phyloP scores from a whole-genome alignment of 2,888 invertebrate genomes.

The Elmis aenea region DNA sequence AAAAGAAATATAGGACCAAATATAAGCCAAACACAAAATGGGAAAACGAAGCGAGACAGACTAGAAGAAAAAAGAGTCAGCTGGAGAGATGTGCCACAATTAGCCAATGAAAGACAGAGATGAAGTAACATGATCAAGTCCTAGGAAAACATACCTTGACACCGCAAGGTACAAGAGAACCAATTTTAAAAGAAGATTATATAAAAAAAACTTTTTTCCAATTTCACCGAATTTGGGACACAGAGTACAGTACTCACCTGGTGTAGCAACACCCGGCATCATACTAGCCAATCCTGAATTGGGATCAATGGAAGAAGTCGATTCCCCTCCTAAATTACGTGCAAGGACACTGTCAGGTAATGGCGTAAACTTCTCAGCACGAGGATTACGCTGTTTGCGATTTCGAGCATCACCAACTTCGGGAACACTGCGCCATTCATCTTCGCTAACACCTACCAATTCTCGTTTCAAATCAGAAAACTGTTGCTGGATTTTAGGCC shows the following conservation, averaged over 20 bases:
- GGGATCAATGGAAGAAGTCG: slow-evolving; percentile 74
- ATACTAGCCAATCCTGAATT: slow-evolving; percentile 81
- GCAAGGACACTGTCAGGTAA: slow-evolving; percentile 93
- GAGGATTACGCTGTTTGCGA: slow-evolving; percentile 90
- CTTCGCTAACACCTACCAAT: slow-evolving; percentile 74
- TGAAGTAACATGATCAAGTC: too few species aligned
- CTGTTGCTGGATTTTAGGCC: slow-evolving; percentile 98
- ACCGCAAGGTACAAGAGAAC: too few species aligned
- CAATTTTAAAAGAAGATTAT: background rate
- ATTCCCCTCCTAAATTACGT: slow-evolving; percentile 78
- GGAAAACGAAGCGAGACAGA: too few species aligned
- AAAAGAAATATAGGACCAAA: background rate
- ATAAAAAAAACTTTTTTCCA: background rate
- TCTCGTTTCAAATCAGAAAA: slow-evolving; percentile 96
- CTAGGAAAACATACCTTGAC: too few species aligned
- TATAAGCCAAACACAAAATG: too few species aligned
- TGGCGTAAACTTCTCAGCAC: slow-evolving; percentile 95
- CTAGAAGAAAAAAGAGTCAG: too few species aligned
- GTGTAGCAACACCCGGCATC: slow-evolving; percentile 80
- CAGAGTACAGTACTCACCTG: too few species aligned
- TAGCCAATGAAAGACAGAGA: too few species aligned
- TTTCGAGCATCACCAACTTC: slow-evolving; percentile 99
- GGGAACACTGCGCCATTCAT: slow-evolving; percentile 96
- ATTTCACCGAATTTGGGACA: background rate
- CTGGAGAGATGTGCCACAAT: too few species aligned